Base-by-base conservation (phyloP, 2,113 vertebrate species). In the Embiotoca jacksoni region DNA sequence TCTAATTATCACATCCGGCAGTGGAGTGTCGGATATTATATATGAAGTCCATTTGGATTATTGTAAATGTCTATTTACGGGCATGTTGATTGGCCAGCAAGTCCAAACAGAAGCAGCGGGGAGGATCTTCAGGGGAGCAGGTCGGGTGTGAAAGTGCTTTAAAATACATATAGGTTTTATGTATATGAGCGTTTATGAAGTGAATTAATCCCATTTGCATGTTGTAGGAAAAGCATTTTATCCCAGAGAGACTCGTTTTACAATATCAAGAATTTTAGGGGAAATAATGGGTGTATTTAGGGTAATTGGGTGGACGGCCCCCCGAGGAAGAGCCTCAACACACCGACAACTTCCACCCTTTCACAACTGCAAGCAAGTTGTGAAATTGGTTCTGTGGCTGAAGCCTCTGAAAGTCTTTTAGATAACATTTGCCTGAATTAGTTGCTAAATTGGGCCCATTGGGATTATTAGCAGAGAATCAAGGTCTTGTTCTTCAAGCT, bases 1-100 rank as follows among this genome's bases (percentile, higher is more conserved):
- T 71, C 64, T 92, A 86, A 95, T 94, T 94, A 94, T 93, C 92
- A 88, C 88, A 49, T 91, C 57, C 65, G 85, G 85, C 88, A 85
- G 66, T 63, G 58, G 69, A 66, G 37, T 52, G 11, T 23, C 14
- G 31, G 64, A 35, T 57, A 63, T 70, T 36, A 82, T 57, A 73
- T 66, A 85, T 61, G 32, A 77, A 49, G 50, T 57, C 64, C 56
- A 64, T 65, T 75, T 61, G 36, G 41, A 56, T 84, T 83, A 79
- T 81, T 71, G 66, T 82, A 64, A 23, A 63, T 13, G 35, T 75
- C 65, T 80, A 78, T 81, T 86, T 52, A 78, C 52, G 56, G 76
- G 60, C 52, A 67, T 83, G 86, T 77, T 91, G 83, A 92, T 90
- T 84, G 75, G 53, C 14, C 10, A 35, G 70, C 90, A 86, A 61